phyloP scores from a whole-genome alignment of 2,888 invertebrate species.

The Mylabris sibirica region DNA sequence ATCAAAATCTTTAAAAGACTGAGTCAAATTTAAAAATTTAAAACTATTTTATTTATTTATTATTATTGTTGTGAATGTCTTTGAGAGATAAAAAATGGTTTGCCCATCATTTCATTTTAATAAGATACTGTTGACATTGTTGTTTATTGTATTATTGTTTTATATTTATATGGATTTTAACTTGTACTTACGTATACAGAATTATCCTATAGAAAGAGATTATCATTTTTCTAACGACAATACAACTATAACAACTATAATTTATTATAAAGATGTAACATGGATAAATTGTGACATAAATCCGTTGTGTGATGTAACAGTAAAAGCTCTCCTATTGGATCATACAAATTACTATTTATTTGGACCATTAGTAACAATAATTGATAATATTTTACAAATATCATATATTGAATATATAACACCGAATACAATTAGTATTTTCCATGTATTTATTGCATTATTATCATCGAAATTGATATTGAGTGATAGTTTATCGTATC shows the following conservation, averaged over 20 bases:
- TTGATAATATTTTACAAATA: constrained; percentile 69
- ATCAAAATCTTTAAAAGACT: constrained; percentile 30
- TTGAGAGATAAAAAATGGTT: constrained; percentile 64
- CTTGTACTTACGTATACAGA: constrained; percentile 74
- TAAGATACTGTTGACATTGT: constrained; percentile 69
- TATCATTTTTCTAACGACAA: neutral
- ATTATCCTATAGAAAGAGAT: constrained; percentile 69
- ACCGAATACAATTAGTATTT: constrained; percentile 84
- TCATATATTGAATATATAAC: constrained; percentile 67
- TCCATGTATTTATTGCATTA: constrained; percentile 79
- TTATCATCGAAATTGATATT: constrained; percentile 78
- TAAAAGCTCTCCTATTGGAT: constrained; percentile 83
- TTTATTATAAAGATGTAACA: constrained; percentile 64
- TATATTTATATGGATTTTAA: constrained; percentile 78
- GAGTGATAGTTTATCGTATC: constrained; percentile 73
- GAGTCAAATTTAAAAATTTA: constrained; percentile 17
- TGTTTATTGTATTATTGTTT: constrained; percentile 68
- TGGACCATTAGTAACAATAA: constrained; percentile 77
- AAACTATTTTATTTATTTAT: neutral
- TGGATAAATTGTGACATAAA: constrained; percentile 76
- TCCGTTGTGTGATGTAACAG: constrained; percentile 81
- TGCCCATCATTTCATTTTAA: constrained; percentile 78
- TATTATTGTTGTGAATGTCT: neutral
- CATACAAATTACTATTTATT: constrained; percentile 85
- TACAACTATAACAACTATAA: constrained; percentile 50